These are phyloP conservation scores for Iphiclides podalirius DNA, from an alignment of 2,888 invertebrate genomes.

Conservation along the genomic window DNA sequence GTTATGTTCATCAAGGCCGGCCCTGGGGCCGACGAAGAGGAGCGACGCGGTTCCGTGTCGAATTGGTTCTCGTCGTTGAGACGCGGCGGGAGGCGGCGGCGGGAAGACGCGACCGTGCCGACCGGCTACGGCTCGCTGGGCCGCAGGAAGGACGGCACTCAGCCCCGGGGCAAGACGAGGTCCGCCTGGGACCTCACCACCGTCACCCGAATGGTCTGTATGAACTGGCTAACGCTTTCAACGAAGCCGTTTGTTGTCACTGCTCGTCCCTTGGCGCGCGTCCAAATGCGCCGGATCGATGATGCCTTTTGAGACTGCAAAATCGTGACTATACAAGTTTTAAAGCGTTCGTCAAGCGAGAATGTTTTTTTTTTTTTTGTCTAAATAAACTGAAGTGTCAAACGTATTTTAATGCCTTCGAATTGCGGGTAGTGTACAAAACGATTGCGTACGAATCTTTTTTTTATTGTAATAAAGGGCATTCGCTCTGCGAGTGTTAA, in stretches of 20 bases:
- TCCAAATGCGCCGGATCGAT: constrained; percentile 74
- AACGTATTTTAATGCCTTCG: constrained; percentile 27
- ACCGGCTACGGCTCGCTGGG: constrained; percentile 75
- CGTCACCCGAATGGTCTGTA: constrained; percentile 80
- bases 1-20: constrained; percentile 78
- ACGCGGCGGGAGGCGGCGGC: constrained; percentile 77
- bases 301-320: constrained; percentile 53
- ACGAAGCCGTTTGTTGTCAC: constrained; percentile 33
- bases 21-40: constrained; percentile 73
- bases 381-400: too few species aligned
- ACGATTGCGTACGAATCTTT: too few species aligned
- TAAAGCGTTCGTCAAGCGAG: too few species aligned
- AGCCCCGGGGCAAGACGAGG: constrained; percentile 70
- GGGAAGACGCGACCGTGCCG: constrained; percentile 61
- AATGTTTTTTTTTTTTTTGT: constrained; percentile 20
- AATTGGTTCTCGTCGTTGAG: constrained; percentile 91
- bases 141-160: constrained; percentile 69
- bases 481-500: too few species aligned
- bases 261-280: constrained; percentile 65
- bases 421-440: background rate
- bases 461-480: too few species aligned
- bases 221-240: constrained; percentile 30
- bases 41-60: constrained; percentile 84
- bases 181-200: constrained; percentile 82
- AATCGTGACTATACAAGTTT: constrained; percentile 51